These are phyloP conservation scores for Aspidiotus rigidus DNA, from an alignment of 2,888 invertebrate genomes.

Conservation along the genomic window DNA sequence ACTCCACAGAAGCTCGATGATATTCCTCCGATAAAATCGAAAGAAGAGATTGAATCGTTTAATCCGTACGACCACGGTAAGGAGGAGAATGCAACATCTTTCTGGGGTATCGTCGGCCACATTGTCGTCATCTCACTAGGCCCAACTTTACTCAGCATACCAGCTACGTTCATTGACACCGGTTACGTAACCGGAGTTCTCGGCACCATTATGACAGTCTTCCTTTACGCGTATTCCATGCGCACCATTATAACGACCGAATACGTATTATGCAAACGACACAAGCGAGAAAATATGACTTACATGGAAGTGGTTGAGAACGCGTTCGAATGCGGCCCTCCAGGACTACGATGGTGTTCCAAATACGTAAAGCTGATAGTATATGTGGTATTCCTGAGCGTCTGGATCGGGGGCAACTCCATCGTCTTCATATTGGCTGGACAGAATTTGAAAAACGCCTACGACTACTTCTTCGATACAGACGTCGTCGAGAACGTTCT, in stretches of 20 bases:
- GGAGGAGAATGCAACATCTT: conserved; percentile 20
- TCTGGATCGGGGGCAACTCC: conserved; percentile 26
- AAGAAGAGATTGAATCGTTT: neutral
- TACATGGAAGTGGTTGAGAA: conserved; percentile 15
- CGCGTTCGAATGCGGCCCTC: conserved; percentile 19
- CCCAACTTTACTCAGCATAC: conserved; percentile 24
- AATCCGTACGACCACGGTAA: conserved; percentile 16
- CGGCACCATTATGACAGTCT: conserved; percentile 22
- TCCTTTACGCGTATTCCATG: conserved; percentile 19
- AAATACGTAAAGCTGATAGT: conserved; percentile 19
- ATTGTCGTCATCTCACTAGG: conserved; percentile 14
- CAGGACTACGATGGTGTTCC: conserved; percentile 8
- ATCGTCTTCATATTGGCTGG: conserved; percentile 16
- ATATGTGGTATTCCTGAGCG: conserved; percentile 17
- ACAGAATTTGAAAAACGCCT: conserved; percentile 20
- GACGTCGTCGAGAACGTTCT: conserved; percentile 14
- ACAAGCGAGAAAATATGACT: conserved; percentile 12
- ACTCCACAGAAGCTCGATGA: neutral
- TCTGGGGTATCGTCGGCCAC: conserved; percentile 15
- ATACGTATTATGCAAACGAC: conserved; percentile 22
- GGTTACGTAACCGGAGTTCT: conserved; percentile 23
- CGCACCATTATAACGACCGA: conserved; percentile 19
- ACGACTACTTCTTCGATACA: conserved; percentile 23
- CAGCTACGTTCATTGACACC: conserved; percentile 14
- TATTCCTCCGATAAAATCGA: neutral